A percentile compares a stretch with the other conserved stretches of the same genome.
phyloP scores from a whole-genome alignment of 1,140 invertebrate species.

The Macrosteles quadrilineatus region DNA sequence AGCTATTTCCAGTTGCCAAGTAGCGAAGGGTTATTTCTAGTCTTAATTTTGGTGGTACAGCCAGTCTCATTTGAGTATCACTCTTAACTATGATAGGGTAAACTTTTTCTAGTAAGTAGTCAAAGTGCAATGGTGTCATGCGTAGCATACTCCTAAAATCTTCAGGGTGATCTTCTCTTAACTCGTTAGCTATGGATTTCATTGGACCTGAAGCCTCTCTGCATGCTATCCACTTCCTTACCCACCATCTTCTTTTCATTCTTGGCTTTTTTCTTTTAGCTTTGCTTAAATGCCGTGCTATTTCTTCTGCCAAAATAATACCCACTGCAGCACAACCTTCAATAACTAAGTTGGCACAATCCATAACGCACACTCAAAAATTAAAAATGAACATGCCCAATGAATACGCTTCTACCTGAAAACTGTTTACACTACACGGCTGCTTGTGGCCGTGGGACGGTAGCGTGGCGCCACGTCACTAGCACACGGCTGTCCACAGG shows the following conservation, averaged over 20 bases:
- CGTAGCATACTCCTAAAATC: slow-evolving; percentile 35
- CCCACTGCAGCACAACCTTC: too few species aligned
- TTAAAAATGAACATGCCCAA: too few species aligned
- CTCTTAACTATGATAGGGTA: slow-evolving; percentile 34
- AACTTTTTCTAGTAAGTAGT: slow-evolving; percentile 38
- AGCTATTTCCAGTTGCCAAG: slow-evolving; percentile 43
- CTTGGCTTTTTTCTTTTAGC: not conserved
- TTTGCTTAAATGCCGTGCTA: not conserved
- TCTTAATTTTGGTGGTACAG: slow-evolving; percentile 39
- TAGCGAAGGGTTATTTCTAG: slow-evolving; percentile 43
- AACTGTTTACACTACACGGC: too few species aligned
- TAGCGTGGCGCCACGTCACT: too few species aligned
- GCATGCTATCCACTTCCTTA: too few species aligned
- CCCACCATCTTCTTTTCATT: too few species aligned
- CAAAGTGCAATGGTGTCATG: slow-evolving; percentile 41
- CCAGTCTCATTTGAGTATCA: slow-evolving; percentile 40
- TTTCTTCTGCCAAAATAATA: too few species aligned
- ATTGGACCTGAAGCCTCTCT: slow-evolving; percentile 1
- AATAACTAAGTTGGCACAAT: too few species aligned
- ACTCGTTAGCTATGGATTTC: not conserved
- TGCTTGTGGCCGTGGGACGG: too few species aligned
- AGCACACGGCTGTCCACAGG: not conserved
- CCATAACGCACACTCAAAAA: too few species aligned
- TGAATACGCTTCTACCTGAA: too few species aligned
- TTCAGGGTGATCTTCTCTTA: slow-evolving; percentile 1